phyloP scores from a whole-genome alignment of 2,113 vertebrate species.

The Bettongia penicillata region DNA sequence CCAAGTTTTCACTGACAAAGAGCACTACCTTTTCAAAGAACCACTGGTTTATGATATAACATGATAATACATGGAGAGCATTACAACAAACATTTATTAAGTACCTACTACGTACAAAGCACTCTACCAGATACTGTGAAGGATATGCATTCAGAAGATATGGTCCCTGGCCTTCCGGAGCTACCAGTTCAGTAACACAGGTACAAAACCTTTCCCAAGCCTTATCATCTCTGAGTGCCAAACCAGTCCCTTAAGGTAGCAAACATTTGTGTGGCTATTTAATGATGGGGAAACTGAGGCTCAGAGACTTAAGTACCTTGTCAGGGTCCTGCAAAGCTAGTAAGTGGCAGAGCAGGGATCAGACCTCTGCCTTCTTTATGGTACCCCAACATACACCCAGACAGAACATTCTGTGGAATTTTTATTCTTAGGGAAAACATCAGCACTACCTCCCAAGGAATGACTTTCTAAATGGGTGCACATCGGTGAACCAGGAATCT shows the following conservation, averaged over 20 bases:
- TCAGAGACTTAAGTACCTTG: not conserved
- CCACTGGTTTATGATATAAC: not conserved
- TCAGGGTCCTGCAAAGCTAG: not conserved
- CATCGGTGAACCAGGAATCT: not conserved
- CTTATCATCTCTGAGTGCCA: too few species aligned
- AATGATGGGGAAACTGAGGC: not conserved
- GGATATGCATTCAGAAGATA: not conserved
- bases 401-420: not conserved
- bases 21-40: too few species aligned
- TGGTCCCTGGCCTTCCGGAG: not conserved
- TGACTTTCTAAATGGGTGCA: not conserved
- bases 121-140: too few species aligned
- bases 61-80: not conserved
- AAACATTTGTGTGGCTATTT: not conserved
- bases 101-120: too few species aligned
- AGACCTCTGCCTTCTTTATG: not conserved
- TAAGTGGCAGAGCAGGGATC: not conserved
- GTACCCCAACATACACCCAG: not conserved
- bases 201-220: not conserved
- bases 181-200: not conserved
- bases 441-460: not conserved
- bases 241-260: too few species aligned
- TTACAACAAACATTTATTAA: too few species aligned
- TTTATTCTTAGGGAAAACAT: not conserved
- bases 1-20: not conserved